Evolutionary conservation across 2,113 vertebrate genomes (phyloP).

Genomic region (Channa maculata): DNA sequence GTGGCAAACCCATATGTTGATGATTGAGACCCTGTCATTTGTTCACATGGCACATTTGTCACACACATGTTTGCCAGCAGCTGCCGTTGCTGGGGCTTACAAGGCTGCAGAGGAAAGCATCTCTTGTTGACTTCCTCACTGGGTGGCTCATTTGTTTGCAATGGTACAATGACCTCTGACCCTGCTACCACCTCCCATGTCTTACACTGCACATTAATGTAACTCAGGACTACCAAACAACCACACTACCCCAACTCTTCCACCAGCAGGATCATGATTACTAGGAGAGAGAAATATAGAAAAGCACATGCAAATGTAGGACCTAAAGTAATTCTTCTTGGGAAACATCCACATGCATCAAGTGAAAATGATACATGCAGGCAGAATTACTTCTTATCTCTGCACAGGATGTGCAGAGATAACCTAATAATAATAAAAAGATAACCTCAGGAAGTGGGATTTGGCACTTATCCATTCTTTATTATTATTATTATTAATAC

Average conservation of each 20-base stretch:
- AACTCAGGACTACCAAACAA: conserved; percentile 46
- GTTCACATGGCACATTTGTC: conserved; percentile 77
- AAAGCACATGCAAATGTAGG: conserved; percentile 38
- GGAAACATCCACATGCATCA: conserved; percentile 5
- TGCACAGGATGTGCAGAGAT: conserved; percentile 7
- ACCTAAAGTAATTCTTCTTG: conserved; percentile 21
- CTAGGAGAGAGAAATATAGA: conserved; percentile 26
- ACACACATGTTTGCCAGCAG: conserved; percentile 77
- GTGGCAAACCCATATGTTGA: conserved; percentile 65
- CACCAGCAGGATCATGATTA: conserved; percentile 22
- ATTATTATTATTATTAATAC: conserved; percentile 14
- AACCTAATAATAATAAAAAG: conserved; percentile 1
- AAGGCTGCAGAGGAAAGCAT: conserved; percentile 61
- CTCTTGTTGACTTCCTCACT: conserved; percentile 74
- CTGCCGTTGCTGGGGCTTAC: conserved; percentile 64
- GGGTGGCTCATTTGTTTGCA: conserved; percentile 77
- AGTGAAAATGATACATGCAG: conserved; percentile 26
- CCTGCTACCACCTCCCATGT: conserved; percentile 53
- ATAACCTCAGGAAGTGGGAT: conserved; percentile 13
- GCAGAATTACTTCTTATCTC: conserved; percentile 28
- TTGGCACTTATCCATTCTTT: conserved; percentile 11
- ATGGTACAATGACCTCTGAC: conserved; percentile 64
- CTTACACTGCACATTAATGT: conserved; percentile 45
- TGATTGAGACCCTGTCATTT: conserved; percentile 70
- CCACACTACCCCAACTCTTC: background rate